Evolutionary conservation across 2,113 vertebrate genomes (phyloP).

Genomic region (Triplophysa siluroides): DNA sequence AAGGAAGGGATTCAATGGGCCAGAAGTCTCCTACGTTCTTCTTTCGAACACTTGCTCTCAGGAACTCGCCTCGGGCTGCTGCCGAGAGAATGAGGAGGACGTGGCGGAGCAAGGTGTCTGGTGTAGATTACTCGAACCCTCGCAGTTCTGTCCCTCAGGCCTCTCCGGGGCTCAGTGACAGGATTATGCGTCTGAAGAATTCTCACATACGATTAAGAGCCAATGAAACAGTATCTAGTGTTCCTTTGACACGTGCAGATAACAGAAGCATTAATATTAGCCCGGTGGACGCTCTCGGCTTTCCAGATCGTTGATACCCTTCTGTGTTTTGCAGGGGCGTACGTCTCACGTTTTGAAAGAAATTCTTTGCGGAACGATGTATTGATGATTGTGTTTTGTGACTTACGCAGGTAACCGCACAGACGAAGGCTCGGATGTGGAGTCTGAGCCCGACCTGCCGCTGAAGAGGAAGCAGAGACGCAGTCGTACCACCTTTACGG

Average conservation of each 20-base stretch:
- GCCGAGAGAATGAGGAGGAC: conserved; percentile 71
- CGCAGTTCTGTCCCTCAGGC: conserved; percentile 50
- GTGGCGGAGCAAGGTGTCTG: conserved; percentile 79
- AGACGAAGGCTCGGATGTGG: conserved; percentile 93
- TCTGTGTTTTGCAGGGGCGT: too few species aligned
- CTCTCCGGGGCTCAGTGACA: conserved; percentile 59
- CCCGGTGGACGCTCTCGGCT: conserved; percentile 31
- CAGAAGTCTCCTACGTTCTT: conserved; percentile 69
- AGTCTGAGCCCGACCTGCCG: conserved; percentile 94
- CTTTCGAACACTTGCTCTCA: conserved; percentile 67
- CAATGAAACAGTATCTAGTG: conserved; percentile 43
- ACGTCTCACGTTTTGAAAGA: neutral
- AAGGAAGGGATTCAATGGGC: conserved; percentile 66
- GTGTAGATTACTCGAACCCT: conserved; percentile 77
- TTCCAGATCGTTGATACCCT: neutral
- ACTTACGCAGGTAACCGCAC: conserved; percentile 84
- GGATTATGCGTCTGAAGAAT: conserved; percentile 72
- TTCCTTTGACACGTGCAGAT: conserved; percentile 46
- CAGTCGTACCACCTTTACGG: conserved; percentile 96
- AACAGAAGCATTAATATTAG: conserved; percentile 51
- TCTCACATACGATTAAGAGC: conserved; percentile 65
- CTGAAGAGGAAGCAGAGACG: conserved; percentile 97
- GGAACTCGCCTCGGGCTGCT: conserved; percentile 71
- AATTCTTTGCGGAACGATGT: too few species aligned
- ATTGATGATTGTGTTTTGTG: neutral